These are phyloP conservation scores for Conger conger DNA, from an alignment of 2,113 vertebrate species.

Conservation along the genomic window DNA sequence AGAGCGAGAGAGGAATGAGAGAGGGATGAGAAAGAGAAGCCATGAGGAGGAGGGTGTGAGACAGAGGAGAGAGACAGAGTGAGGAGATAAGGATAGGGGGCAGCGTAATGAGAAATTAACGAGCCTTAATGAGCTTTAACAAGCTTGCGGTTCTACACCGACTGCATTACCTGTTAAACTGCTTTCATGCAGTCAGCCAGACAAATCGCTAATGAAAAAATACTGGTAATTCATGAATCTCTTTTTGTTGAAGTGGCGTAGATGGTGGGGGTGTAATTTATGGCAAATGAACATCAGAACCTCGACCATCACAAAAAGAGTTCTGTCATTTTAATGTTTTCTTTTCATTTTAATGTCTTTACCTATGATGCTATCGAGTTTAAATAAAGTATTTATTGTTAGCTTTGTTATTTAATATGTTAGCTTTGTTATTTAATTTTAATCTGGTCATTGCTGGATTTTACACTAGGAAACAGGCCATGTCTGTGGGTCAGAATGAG, in stretches of 20 bases:
- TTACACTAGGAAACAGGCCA: too few species aligned
- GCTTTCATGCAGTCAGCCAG: background rate
- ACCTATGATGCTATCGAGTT: too few species aligned
- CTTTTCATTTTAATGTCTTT: too few species aligned
- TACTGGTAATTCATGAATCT: conserved; percentile 7
- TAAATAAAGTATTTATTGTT: too few species aligned
- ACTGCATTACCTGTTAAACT: background rate
- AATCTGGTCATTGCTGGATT: too few species aligned
- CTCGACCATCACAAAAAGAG: too few species aligned
- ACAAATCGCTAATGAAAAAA: background rate
- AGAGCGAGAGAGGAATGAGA: background rate
- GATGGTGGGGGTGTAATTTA: background rate
- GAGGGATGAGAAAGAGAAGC: background rate
- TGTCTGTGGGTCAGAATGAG: background rate
- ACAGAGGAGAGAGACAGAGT: background rate
- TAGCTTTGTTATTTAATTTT: background rate
- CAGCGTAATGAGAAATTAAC: conserved; percentile 11
- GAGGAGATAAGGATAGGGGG: background rate
- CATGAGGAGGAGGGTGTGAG: background rate
- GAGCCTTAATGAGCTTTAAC: conserved; percentile 13
- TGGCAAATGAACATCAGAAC: background rate
- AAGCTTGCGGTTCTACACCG: background rate
- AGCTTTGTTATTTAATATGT: too few species aligned
- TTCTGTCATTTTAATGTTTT: too few species aligned
- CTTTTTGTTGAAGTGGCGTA: background rate